Conservation (phyloP, 2,113 vertebrate species). For the Grammomys dolichurus region DNA sequence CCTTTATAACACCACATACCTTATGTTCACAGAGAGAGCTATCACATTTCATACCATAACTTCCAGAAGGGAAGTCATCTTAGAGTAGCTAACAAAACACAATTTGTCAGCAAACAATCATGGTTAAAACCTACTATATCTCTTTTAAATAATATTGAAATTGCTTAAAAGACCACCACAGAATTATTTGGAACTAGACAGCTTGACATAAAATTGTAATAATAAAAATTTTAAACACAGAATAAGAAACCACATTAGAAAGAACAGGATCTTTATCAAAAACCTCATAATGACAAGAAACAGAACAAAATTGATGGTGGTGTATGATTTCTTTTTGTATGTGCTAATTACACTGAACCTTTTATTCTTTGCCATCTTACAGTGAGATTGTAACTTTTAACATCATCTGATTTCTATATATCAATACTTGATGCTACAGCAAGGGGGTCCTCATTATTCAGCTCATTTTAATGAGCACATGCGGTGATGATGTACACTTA, state of each 20-base stretch:
- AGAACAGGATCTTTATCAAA: neutral
- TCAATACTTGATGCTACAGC: neutral
- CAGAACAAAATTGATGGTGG: neutral
- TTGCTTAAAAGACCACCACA: neutral
- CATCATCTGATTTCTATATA: constrained; percentile 37
- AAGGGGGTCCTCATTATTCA: neutral
- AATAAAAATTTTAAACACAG: neutral
- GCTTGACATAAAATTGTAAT: neutral
- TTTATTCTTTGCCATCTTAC: neutral
- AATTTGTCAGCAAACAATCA: neutral
- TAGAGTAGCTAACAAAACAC: neutral
- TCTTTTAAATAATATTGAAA: neutral
- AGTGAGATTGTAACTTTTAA: neutral
- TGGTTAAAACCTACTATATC: neutral
- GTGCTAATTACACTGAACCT: neutral
- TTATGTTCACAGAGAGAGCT: neutral
- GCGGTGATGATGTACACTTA: too few species aligned
- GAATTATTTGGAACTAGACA: neutral
- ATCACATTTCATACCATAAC: too few species aligned
- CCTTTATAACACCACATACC: neutral
- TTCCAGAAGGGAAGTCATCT: neutral
- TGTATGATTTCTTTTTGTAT: neutral
- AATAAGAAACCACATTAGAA: neutral
- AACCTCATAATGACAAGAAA: neutral
- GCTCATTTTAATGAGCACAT: neutral